Evolutionary conservation across 2,888 invertebrate genomes (phyloP).

Genomic region (Notocelia uddmanniana): DNA sequence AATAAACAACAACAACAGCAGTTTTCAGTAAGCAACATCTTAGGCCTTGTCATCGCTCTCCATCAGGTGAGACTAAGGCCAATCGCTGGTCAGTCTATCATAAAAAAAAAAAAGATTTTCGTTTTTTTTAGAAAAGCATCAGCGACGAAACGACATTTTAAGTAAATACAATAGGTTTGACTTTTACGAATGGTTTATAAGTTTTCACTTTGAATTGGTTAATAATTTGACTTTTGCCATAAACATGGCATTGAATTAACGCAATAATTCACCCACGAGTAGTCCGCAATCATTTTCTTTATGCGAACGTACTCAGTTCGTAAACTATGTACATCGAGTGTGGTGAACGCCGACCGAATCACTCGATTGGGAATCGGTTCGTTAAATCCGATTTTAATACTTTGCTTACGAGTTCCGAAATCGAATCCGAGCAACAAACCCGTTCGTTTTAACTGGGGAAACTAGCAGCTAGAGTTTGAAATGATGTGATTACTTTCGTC

Average conservation of each 20-base stretch:
- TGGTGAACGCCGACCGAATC: constrained; percentile 48
- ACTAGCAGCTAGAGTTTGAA: not conserved
- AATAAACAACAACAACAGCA: too few species aligned
- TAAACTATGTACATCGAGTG: constrained; percentile 19
- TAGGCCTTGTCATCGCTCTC: too few species aligned
- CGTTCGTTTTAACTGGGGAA: constrained; percentile 7
- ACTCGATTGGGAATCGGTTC: constrained; percentile 55
- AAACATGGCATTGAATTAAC: not conserved
- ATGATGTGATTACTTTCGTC: not conserved
- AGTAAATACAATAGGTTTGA: too few species aligned
- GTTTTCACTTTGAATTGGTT: too few species aligned
- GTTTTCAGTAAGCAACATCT: too few species aligned
- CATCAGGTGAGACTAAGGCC: too few species aligned
- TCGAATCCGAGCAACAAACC: constrained; percentile 51
- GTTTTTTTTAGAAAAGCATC: too few species aligned
- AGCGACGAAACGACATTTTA: too few species aligned
- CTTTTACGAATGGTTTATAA: too few species aligned
- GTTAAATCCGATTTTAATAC: constrained; percentile 57
- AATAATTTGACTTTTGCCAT: too few species aligned
- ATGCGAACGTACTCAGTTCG: constrained; percentile 10
- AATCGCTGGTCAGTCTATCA: too few species aligned
- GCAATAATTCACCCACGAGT: constrained; percentile 2
- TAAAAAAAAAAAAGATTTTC: too few species aligned
- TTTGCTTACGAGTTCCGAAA: constrained; percentile 51
- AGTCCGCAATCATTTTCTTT: constrained; percentile 13